Evolutionary conservation across 2,797 vertebrate genomes (phyloP), one percentile per base, ranked within the genome.

Genomic region (Galagoides demidoff): DNA sequence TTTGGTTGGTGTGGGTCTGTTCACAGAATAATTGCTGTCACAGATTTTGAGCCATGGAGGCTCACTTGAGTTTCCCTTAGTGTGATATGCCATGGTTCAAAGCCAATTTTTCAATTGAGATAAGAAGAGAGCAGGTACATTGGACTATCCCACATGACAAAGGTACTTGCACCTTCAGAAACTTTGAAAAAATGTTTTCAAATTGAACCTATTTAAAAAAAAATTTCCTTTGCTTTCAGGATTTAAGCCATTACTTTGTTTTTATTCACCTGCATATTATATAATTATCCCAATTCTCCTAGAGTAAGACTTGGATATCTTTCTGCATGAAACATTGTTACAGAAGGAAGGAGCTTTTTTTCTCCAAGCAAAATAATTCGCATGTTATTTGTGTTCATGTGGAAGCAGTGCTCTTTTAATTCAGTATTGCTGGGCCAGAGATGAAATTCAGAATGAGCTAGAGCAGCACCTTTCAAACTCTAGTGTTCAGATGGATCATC

Each of bases 41-140:
- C 98, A n/a, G 98, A 99, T 93, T 99, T 99, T 97, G 98, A 99
- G 97, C 98, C 99, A 99, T 98, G 0, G 98, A 98, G 45, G 98
- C 98, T 71, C 98, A 98, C 9, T 98, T 98, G 98, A 98, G 98
- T 2, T 99, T 99, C 90, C 99, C 99, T 10, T 99, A 98, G 98
- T 99, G 99, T 22, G 98, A 99, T 77, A 99, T 99, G 94, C 99
- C 98, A 0, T 97, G 83, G 83, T 99, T 99, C 97, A 99, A 99
- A 98, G 99, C 98, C 84, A 99, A 98, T 96, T 99, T 99, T 98
- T 98, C 98, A 9, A 83, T 99, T 57, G 98, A 97, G 93, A 98
- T 99, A 96, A 98, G 98, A 96, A 98, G 99, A 93, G 90, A 97
- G 94, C 0, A 95, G 98, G 90, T 96, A 98, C 93, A 98, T 98